phyloP scores from a whole-genome alignment of 2,113 vertebrate species.

The Burhinus oedicnemus region DNA sequence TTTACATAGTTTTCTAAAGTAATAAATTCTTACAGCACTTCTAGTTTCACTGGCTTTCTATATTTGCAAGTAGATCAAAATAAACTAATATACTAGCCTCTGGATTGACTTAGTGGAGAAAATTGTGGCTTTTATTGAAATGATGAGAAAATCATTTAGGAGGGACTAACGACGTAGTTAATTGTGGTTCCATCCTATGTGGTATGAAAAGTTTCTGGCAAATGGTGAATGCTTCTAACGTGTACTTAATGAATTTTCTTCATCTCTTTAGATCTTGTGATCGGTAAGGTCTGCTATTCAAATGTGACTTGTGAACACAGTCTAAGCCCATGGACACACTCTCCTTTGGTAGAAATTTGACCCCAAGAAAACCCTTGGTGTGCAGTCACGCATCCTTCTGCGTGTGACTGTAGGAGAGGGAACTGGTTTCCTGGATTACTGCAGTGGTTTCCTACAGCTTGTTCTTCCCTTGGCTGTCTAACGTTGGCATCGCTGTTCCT shows the following conservation, averaged over 20 bases:
- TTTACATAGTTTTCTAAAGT: background rate
- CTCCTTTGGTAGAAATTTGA: background rate
- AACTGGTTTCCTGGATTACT: background rate
- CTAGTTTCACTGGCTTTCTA: background rate
- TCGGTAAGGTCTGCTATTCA: background rate
- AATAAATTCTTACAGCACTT: background rate
- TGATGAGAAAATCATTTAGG: background rate
- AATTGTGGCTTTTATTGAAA: background rate
- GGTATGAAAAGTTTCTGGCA: background rate
- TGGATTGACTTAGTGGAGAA: background rate
- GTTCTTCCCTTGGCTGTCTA: background rate
- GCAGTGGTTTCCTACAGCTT: background rate
- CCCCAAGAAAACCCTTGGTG: background rate
- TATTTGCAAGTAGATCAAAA: background rate
- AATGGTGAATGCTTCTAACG: background rate
- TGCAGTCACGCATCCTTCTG: too few relatives aligned
- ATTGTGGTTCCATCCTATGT: background rate
- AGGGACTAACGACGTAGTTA: background rate
- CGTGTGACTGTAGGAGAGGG: rapidly evolving
- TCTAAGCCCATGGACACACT: rapidly evolving
- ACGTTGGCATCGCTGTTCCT: background rate
- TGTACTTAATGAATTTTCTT: background rate
- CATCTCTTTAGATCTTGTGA: background rate
- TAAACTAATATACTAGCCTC: background rate
- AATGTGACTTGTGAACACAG: background rate